These are phyloP conservation scores for Neogobius melanostomus DNA, from an alignment of 2,113 vertebrate species.

Conservation along the genomic window DNA sequence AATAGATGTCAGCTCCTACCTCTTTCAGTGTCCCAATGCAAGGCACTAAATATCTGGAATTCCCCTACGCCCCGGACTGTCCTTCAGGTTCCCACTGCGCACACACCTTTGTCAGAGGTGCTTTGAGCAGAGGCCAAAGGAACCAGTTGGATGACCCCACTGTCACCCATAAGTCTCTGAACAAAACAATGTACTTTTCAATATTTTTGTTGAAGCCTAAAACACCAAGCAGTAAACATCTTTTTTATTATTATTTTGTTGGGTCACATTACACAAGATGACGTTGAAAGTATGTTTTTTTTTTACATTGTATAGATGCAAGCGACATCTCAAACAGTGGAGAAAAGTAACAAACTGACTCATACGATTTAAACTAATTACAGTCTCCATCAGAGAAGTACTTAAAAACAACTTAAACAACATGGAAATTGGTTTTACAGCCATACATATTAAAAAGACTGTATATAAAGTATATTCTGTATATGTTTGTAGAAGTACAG, in stretches of 20 bases:
- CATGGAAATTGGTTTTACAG: background rate
- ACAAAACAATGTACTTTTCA: too few relatives aligned
- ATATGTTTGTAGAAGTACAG: too few relatives aligned
- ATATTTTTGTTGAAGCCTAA: too few relatives aligned
- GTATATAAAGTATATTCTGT: too few relatives aligned
- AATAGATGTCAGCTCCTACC: conserved; percentile 17
- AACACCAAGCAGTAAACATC: too few relatives aligned
- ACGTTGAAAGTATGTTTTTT: too few relatives aligned
- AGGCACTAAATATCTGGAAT: conserved; percentile 11
- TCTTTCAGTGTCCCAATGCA: background rate
- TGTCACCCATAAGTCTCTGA: background rate
- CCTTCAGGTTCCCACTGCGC: conserved; percentile 10
- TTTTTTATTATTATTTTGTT: too few relatives aligned
- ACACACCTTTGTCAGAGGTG: background rate
- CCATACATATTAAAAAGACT: too few relatives aligned
- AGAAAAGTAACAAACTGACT: background rate
- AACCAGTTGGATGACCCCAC: background rate
- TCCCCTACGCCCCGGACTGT: conserved; percentile 2
- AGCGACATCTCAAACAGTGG: too few relatives aligned
- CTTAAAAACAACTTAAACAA: background rate
- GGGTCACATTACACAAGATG: too few relatives aligned
- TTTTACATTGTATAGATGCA: too few relatives aligned
- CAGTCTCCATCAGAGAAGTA: background rate
- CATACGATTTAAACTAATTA: background rate
- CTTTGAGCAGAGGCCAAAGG: background rate